These are phyloP conservation scores for Drosophila buzzatii DNA, from an alignment of 2,888 invertebrate species.

Conservation along the genomic window DNA sequence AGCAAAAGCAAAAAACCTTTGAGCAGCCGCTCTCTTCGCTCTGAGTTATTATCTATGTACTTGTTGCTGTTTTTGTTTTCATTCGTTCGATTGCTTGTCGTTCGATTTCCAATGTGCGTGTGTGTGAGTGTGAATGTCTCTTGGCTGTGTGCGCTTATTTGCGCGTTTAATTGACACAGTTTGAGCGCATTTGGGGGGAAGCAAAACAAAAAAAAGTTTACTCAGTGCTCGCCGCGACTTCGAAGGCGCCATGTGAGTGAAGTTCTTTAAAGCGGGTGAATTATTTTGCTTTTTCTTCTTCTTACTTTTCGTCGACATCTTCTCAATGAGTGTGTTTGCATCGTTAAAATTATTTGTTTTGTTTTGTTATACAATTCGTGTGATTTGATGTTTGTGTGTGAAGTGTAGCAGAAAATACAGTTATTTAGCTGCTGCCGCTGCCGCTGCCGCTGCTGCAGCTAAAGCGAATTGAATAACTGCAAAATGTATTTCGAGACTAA, in stretches of 20 bases:
- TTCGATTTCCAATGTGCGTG: constrained; percentile 41
- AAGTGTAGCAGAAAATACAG: constrained; percentile 6
- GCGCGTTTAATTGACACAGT: constrained; percentile 66
- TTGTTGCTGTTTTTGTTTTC: constrained; percentile 25
- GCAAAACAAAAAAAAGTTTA: constrained; percentile 32
- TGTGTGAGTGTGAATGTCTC: not conserved
- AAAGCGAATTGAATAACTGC: not conserved
- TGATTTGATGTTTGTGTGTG: constrained; percentile 18
- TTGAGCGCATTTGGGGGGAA: constrained; percentile 36
- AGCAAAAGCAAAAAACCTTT: not conserved
- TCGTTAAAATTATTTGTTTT: constrained; percentile 19
- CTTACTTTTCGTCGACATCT: not conserved
- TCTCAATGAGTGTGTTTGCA: constrained; percentile 7
- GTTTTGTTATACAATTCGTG: constrained; percentile 26
- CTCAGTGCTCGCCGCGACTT: constrained; percentile 70
- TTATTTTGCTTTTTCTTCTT: constrained; percentile 1
- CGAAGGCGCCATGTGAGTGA: constrained; percentile 61
- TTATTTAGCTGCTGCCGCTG: constrained; percentile 1
- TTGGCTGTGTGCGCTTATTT: constrained; percentile 43
- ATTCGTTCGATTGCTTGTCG: constrained; percentile 41
- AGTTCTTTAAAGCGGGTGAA: constrained; percentile 30
- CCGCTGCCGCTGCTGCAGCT: constrained; percentile 4
- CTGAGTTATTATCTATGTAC: constrained; percentile 33
- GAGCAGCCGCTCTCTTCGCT: constrained; percentile 9
- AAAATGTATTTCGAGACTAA: constrained; percentile 81